Evolutionary conservation across 2,113 vertebrate species (phyloP).

Genomic region (Camarhynchus parvulus): DNA sequence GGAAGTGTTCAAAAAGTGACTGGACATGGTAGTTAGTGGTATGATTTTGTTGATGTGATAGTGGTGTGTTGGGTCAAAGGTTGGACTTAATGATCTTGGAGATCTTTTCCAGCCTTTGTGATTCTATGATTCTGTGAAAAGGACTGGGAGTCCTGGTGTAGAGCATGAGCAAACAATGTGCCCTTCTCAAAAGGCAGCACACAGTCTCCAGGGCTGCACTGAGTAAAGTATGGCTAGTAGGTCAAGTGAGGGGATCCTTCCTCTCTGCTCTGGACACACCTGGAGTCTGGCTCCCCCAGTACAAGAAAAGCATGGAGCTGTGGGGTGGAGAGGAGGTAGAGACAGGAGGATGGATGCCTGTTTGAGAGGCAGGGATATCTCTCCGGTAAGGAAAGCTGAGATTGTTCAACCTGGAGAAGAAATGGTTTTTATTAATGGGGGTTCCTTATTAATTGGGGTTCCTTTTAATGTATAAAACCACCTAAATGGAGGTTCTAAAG

Average conservation of each 20-base stretch:
- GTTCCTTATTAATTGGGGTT: not conserved
- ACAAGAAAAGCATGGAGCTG: not conserved
- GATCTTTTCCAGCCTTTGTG: not conserved
- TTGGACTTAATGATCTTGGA: not conserved
- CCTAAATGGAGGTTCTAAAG: not conserved
- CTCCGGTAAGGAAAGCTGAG: not conserved
- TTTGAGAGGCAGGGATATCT: not conserved
- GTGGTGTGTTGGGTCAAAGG: not conserved
- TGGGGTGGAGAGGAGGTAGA: accelerated
- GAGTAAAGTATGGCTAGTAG: not conserved
- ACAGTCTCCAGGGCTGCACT: not conserved
- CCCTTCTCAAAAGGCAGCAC: not conserved
- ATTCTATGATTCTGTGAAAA: not conserved
- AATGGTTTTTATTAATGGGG: not conserved
- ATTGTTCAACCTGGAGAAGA: not conserved
- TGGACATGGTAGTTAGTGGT: not conserved
- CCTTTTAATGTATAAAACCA: not conserved
- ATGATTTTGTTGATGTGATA: not conserved
- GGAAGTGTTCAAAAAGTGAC: not conserved
- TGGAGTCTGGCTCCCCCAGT: not conserved
- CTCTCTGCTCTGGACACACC: not conserved
- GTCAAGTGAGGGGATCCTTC: not conserved
- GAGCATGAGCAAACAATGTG: not conserved
- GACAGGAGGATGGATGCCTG: not conserved
- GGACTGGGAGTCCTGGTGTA: not conserved